Evolutionary conservation across 2,797 vertebrate genomes (phyloP), one percentile per base, ranked within the genome.

Genomic region (Enteromius fasciolatus): DNA sequence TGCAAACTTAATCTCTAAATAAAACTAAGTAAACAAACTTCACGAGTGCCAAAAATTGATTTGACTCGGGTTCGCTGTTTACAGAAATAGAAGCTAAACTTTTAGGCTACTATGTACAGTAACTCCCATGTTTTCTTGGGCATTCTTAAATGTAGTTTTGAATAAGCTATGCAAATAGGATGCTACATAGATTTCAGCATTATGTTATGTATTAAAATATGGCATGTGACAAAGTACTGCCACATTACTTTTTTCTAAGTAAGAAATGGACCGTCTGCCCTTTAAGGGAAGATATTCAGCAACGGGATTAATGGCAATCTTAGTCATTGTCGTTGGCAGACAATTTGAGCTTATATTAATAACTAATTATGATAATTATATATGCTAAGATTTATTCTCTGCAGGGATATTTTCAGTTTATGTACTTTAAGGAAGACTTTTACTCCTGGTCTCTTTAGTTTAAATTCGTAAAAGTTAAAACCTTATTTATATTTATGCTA

Each of bases 381-480:
- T 69, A 59, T 20, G 63, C 41, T 31, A 31, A 64, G 5, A 61
- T 33, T 28, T 66, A 48, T 14, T n/a, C 36, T 72, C 59, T 52
- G 86, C 17, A 33, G 76, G 44, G 78, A 67, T 67, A 66, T 84
- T 76, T 84, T 85, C 18, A 67, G 75, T 85, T 81, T 25, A 63
- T 57, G 9, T 25, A 39, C 41, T 59, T 80, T 78, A 84, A 85
- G 86, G 82, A 85, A 85, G 78, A 23, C 5, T 70, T 79, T 57
- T 18, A 74, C 20, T 75, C 54, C 20, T 44, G 41, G 31, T 44
- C 28, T 39, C 25, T 23, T 36, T 28, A 25, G 15, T 12, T 23
- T 3, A 52, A n/a, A 12, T 15, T 57, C 8, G 33, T 57, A 28
- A 61, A 63, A 61, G 48, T 11, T 76, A 1, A 5, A 18, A 39